Conservation (phyloP, 2,888 invertebrate species). For the Polydesmus complanatus region DNA sequence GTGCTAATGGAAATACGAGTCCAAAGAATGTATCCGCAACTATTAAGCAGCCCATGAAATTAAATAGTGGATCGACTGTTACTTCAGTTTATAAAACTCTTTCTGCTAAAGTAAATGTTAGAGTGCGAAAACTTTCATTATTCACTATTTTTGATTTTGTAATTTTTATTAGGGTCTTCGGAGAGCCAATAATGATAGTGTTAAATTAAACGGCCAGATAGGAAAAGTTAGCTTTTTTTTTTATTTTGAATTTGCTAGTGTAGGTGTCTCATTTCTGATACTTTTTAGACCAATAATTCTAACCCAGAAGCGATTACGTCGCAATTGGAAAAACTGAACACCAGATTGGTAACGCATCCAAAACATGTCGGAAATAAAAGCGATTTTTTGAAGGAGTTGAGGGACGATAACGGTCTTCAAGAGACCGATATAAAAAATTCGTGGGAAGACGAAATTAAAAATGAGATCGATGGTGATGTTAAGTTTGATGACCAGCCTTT, state of each 20-base stretch:
- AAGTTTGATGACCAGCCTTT: neutral
- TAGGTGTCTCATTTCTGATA: neutral
- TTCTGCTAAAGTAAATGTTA: constrained; percentile 27
- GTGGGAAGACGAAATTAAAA: constrained; percentile 13
- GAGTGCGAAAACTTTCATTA: neutral
- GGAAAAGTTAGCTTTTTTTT: constrained; percentile 1
- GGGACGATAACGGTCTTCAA: constrained; percentile 24
- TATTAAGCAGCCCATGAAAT: neutral
- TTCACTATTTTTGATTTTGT: neutral
- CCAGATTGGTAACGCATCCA: constrained; percentile 30
- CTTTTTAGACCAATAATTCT: neutral
- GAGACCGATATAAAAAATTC: constrained; percentile 10
- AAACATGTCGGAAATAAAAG: constrained; percentile 30
- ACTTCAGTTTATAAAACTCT: constrained; percentile 28
- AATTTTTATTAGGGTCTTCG: constrained; percentile 5
- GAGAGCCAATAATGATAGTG: constrained; percentile 5
- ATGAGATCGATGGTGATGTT: neutral
- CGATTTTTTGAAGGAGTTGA: constrained; percentile 29
- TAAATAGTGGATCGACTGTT: neutral
- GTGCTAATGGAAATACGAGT: neutral
- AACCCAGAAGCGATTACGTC: neutral
- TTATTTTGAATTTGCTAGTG: too few species aligned
- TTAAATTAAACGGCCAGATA: constrained; percentile 9
- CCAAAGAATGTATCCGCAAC: neutral
- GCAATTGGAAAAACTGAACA: constrained; percentile 24